Percentiles rank a stretch among this genome's conserved stretches.
These are phyloP conservation scores for Microtus montanus DNA, from an alignment of 2,113 vertebrate species.

Conservation along the genomic window DNA sequence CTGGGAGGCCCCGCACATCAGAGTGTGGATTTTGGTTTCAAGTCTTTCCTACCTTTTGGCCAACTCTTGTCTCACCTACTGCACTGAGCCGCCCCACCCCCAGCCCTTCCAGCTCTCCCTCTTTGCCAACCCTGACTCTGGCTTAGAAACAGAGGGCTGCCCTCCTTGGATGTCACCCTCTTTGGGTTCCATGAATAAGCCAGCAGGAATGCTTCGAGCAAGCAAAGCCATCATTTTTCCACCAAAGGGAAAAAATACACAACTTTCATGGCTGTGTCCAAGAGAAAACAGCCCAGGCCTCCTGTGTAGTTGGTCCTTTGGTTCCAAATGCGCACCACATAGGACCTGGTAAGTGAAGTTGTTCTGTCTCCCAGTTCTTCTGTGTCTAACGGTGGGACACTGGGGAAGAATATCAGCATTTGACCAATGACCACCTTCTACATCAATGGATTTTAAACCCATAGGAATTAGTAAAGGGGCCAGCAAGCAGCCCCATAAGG, in stretches of 20 bases:
- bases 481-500: slow-evolving; percentile 39
- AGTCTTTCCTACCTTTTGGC: slow-evolving; percentile 83
- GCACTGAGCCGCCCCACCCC: slow-evolving; percentile 63
- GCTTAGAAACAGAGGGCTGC: slow-evolving; percentile 76
- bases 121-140: slow-evolving; percentile 80
- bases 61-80: slow-evolving; percentile 81
- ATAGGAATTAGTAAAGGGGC: slow-evolving; percentile 65
- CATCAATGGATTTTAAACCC: slow-evolving; percentile 74
- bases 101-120: not conserved
- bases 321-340: slow-evolving; percentile 69
- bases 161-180: slow-evolving; percentile 76
- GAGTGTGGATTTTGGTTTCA: slow-evolving; percentile 81
- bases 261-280: slow-evolving; percentile 74
- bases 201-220: slow-evolving; percentile 78
- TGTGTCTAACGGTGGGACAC: slow-evolving; percentile 16
- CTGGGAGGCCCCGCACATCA: slow-evolving; percentile 80
- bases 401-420: not conserved
- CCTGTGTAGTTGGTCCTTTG: slow-evolving; percentile 65
- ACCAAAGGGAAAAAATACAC: slow-evolving; percentile 77
- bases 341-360: slow-evolving; percentile 64
- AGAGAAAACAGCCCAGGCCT: slow-evolving; percentile 75
- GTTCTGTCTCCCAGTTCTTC: slow-evolving; percentile 56
- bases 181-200: slow-evolving; percentile 80
- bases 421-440: slow-evolving; percentile 39
- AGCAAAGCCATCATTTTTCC: slow-evolving; percentile 82